These are phyloP conservation scores for Gephyroberyx darwinii DNA, from an alignment of 2,797 vertebrate species.

Conservation along the genomic window DNA sequence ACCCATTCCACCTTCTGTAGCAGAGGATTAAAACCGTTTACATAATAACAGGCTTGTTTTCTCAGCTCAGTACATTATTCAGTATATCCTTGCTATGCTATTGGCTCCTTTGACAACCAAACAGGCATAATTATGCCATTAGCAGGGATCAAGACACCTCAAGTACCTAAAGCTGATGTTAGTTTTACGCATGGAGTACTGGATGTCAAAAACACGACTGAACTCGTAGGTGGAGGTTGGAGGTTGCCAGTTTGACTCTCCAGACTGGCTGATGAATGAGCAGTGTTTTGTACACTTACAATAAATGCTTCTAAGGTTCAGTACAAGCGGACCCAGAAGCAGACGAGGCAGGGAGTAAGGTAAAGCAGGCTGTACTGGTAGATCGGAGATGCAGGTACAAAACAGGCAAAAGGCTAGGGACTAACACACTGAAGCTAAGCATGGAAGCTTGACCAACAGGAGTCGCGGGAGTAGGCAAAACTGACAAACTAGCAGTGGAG, in stretches of 20 bases:
- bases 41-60: background rate
- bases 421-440: no score
- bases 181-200: background rate
- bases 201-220: background rate
- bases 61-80: background rate
- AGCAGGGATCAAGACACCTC: background rate
- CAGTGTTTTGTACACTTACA: background rate
- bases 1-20: background rate
- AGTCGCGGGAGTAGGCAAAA: no score
- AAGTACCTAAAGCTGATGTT: background rate
- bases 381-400: no score
- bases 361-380: no score
- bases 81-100: background rate
- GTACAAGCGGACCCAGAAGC: no score
- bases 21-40: background rate
- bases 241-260: background rate
- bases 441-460: no score
- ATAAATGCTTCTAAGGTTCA: no score
- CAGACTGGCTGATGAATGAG: background rate
- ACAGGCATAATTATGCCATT: background rate
- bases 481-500: no score
- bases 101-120: background rate
- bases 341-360: no score
- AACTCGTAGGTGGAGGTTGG: background rate
- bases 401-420: no score